These are phyloP conservation scores for Lacanobia wlatinum DNA, from an alignment of 2,888 invertebrate genomes.

Conservation along the genomic window DNA sequence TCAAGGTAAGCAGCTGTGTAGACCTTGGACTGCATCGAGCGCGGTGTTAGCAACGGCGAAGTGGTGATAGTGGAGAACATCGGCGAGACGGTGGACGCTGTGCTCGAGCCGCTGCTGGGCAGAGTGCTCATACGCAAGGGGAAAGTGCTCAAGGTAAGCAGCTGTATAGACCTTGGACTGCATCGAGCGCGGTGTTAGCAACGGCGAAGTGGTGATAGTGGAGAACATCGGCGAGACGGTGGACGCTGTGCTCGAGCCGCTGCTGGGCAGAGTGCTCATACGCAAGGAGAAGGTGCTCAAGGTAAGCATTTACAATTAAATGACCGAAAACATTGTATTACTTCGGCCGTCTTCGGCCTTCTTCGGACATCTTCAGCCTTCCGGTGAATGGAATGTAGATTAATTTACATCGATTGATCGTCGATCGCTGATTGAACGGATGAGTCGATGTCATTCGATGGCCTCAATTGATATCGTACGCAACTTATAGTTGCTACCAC, in stretches of 20 bases:
- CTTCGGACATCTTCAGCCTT: too few species aligned
- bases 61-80: slow-evolving; percentile 97
- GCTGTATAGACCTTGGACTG: slow-evolving; percentile 91
- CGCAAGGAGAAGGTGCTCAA: slow-evolving; percentile 95
- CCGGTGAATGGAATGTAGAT: too few species aligned
- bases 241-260: slow-evolving; percentile 97
- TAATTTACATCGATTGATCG: too few species aligned
- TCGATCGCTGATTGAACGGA: too few species aligned
- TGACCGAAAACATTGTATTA: too few species aligned
- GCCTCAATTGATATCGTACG: background rate
- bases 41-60: slow-evolving; percentile 93
- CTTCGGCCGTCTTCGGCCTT: too few species aligned
- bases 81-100: slow-evolving; percentile 96
- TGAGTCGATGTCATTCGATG: background rate
- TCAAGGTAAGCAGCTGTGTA: slow-evolving; percentile 83
- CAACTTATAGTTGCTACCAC: background rate
- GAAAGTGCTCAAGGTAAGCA: slow-evolving; percentile 90
- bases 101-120: slow-evolving; percentile 96
- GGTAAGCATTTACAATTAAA: slow-evolving; percentile 67
- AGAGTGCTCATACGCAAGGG: slow-evolving; percentile 97
- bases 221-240: slow-evolving; percentile 97
- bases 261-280: slow-evolving; percentile 96
- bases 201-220: slow-evolving; percentile 94
- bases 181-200: slow-evolving; percentile 94
- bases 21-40: slow-evolving; percentile 95